Conservation (phyloP, 2,888 invertebrate genomes). For the Caradrina clavipalpis region DNA sequence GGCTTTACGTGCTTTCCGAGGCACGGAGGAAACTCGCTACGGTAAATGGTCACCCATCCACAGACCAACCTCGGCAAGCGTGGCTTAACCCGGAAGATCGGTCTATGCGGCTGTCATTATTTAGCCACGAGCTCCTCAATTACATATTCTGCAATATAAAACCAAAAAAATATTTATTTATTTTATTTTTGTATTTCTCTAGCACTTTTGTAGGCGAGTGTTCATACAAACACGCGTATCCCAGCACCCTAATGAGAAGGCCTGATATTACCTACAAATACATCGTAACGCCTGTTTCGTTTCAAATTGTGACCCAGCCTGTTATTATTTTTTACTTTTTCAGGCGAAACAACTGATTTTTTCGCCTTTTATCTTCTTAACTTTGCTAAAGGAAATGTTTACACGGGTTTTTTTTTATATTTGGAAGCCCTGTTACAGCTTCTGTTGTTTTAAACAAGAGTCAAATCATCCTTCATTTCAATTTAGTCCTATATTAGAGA, state of each 20-base stretch:
- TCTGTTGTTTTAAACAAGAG: background rate
- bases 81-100: too few relatives aligned
- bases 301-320: conserved; percentile 62
- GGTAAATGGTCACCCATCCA: too few relatives aligned
- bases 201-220: conserved; percentile 44
- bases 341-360: conserved; percentile 38
- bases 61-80: too few relatives aligned
- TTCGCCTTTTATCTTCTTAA: conserved; percentile 39
- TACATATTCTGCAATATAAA: too few relatives aligned
- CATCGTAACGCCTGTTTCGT: conserved; percentile 68
- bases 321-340: conserved; percentile 67
- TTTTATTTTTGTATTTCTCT: background rate
- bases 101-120: too few relatives aligned
- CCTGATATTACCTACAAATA: conserved; percentile 66
- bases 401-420: background rate
- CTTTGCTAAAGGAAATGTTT: conserved; percentile 39
- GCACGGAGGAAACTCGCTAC: too few relatives aligned
- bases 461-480: background rate
- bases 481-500: background rate
- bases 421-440: background rate
- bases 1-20: too few relatives aligned
- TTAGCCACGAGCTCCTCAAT: too few relatives aligned
- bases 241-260: conserved; percentile 70
- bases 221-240: conserved; percentile 60
- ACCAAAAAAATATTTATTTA: background rate